Percentiles rank a stretch among this genome's conserved stretches.
These are phyloP conservation scores for Sitodiplosis mosellana DNA, from an alignment of 1,140 invertebrate species.

Conservation along the genomic window DNA sequence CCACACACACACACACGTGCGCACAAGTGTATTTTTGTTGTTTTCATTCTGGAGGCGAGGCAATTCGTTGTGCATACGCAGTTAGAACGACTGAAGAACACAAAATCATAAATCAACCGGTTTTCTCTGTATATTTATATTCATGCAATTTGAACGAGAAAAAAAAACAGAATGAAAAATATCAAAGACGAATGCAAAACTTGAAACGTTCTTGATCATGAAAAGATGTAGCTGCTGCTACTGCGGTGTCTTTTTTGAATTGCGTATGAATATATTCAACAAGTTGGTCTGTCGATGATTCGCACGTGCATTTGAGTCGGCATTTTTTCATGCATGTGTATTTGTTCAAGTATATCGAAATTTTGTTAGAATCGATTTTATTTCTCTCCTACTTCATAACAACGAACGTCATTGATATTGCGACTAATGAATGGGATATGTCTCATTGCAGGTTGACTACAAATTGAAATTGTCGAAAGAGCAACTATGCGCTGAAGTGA, in stretches of 20 bases:
- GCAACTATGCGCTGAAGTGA: slow-evolving; percentile 66
- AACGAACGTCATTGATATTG: too few relatives aligned
- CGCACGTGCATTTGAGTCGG: neutral
- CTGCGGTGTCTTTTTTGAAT: too few relatives aligned
- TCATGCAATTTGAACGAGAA: too few relatives aligned
- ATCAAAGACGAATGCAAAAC: too few relatives aligned
- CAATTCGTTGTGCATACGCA: neutral
- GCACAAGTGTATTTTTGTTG: neutral
- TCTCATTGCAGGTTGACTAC: slow-evolving; percentile 14
- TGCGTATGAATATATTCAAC: too few relatives aligned
- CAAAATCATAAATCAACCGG: neutral
- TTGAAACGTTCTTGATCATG: too few relatives aligned
- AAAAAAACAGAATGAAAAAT: too few relatives aligned
- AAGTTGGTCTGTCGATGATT: neutral
- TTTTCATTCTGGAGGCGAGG: neutral
- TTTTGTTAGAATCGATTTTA: too few relatives aligned
- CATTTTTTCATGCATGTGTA: neutral
- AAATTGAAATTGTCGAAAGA: slow-evolving; percentile 70
- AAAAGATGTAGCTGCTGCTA: too few relatives aligned
- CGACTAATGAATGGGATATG: too few relatives aligned
- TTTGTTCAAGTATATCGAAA: neutral
- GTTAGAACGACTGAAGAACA: neutral
- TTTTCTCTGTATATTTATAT: too few relatives aligned
- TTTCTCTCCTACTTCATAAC: too few relatives aligned
- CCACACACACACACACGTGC: neutral